A percentile compares a stretch with the other conserved stretches of the same genome.
Evolutionary conservation across 64 coral and sea anemone species (phyloP).

Genomic region (Stylophora pistillata): DNA sequence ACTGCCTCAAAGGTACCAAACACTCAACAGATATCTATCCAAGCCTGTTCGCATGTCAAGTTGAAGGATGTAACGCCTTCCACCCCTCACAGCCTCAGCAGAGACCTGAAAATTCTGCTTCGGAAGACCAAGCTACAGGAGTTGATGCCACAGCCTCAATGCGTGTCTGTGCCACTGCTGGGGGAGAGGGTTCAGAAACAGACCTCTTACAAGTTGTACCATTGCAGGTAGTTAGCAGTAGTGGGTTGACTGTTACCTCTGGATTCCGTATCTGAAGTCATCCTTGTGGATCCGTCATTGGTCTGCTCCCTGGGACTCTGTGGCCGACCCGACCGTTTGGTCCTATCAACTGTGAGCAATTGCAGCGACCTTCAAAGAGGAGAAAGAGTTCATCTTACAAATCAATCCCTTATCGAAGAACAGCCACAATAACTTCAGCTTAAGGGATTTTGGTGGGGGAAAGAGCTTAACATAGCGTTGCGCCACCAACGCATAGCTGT

Average conservation of each 20-base stretch:
- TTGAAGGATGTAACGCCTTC: constrained; percentile 16
- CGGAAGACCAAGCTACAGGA: not conserved
- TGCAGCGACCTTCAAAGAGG: not conserved
- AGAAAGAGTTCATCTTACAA: constrained; percentile 16
- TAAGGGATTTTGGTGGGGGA: constrained; percentile 2
- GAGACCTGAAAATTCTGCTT: not conserved
- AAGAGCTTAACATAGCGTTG: constrained; percentile 41
- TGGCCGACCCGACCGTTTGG: constrained; percentile 8
- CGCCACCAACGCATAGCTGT: constrained; percentile 25
- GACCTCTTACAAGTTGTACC: constrained; percentile 60
- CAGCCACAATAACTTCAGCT: constrained; percentile 2
- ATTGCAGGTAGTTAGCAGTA: not conserved
- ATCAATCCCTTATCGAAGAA: constrained; percentile 6
- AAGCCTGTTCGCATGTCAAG: constrained; percentile 41
- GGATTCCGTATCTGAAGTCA: constrained; percentile 63
- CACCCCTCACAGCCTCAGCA: constrained; percentile 31
- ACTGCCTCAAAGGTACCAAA: constrained; percentile 45
- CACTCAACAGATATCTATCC: constrained; percentile 29
- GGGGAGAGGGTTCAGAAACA: not conserved
- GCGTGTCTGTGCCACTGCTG: not conserved
- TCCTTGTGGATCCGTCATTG: constrained; percentile 52
- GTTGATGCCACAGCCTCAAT: not conserved
- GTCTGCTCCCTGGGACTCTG: constrained; percentile 22
- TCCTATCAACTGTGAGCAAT: constrained; percentile 39
- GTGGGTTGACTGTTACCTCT: constrained; percentile 37